Conservation (phyloP, 2,888 invertebrate genomes). For the Phengaris arion region DNA sequence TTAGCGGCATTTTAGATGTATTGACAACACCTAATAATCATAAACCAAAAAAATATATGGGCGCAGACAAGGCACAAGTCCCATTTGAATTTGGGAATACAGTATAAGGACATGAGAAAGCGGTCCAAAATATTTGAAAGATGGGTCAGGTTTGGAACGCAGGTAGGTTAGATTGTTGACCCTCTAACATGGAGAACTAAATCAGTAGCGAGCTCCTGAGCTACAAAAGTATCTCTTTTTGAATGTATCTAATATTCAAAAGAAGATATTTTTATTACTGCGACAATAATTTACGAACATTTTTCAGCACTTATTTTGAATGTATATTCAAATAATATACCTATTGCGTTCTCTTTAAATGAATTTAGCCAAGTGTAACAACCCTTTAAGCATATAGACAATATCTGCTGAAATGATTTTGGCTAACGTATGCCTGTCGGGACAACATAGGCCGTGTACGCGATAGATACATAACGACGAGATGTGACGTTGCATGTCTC, state of each 20-base stretch:
- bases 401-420: constrained; percentile 25
- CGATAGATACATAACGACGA: constrained; percentile 13
- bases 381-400: constrained; percentile 9
- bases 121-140: not conserved
- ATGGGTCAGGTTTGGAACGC: constrained; percentile 11
- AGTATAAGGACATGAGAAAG: not conserved
- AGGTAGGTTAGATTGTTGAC: not conserved
- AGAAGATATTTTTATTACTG: too few species aligned
- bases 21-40: not conserved
- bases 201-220: not conserved
- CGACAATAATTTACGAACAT: too few species aligned
- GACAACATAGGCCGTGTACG: constrained; percentile 45
- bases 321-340: not conserved
- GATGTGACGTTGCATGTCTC: constrained; percentile 61
- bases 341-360: not conserved
- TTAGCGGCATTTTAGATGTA: not conserved
- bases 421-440: constrained; percentile 4
- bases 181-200: constrained; percentile 5
- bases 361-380: not conserved
- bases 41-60: not conserved
- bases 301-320: too few species aligned
- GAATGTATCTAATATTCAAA: too few species aligned
- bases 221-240: not conserved
- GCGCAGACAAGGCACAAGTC: not conserved
- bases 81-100: not conserved